These are phyloP conservation scores for Amblyjoppa fuscipennis DNA, from an alignment of 2,888 invertebrate species.

Conservation along the genomic window DNA sequence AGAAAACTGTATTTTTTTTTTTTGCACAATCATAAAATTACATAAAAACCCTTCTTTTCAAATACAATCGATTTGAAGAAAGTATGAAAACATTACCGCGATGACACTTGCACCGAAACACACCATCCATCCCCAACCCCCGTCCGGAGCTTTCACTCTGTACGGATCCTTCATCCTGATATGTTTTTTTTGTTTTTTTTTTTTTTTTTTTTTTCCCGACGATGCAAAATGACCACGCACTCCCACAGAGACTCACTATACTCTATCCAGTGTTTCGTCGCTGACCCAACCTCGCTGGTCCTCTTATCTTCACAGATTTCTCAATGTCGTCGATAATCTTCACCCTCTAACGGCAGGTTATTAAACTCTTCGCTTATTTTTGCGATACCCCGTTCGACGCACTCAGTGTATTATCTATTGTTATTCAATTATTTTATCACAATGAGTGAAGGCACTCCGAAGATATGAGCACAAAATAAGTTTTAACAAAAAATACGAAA, in stretches of 20 bases:
- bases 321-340: slow-evolving; percentile 58
- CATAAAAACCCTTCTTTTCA: neutral
- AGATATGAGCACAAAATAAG: neutral
- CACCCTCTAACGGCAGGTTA: slow-evolving; percentile 43
- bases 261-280: slow-evolving; percentile 38
- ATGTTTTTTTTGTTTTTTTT: neutral
- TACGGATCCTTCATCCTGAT: slow-evolving; percentile 40
- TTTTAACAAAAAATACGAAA: neutral
- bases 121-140: slow-evolving; percentile 95
- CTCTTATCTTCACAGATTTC: slow-evolving; percentile 51
- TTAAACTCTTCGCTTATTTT: slow-evolving; percentile 33
- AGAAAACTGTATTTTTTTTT: slow-evolving; percentile 87
- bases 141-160: slow-evolving; percentile 89
- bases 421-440: slow-evolving; percentile 20
- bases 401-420: neutral
- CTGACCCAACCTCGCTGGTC: slow-evolving; percentile 48
- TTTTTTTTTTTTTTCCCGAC: neutral
- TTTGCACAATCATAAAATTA: slow-evolving; percentile 24
- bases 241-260: slow-evolving; percentile 38
- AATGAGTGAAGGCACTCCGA: neutral
- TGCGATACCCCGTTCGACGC: neutral
- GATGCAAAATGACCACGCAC: neutral
- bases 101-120: slow-evolving; percentile 93
- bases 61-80: neutral
- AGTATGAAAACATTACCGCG: slow-evolving; percentile 88